These are phyloP conservation scores for Epsilonema sp. DNA, from an alignment of 2,888 invertebrate genomes.

Conservation along the genomic window DNA sequence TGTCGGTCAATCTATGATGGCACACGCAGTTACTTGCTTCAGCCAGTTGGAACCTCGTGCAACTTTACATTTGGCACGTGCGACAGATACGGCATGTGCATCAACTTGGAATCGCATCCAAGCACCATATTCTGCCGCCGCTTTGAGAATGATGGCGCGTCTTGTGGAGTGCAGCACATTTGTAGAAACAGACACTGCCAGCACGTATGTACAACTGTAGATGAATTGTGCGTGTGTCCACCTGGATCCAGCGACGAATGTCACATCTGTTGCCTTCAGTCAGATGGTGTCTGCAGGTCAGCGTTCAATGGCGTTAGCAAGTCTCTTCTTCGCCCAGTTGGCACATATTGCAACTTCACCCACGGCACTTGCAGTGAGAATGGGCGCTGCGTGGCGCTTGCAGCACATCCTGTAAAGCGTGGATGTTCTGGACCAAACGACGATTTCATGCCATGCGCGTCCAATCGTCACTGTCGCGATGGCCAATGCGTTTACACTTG, in stretches of 20 bases:
- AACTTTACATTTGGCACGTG: constrained; percentile 2
- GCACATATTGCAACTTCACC: not conserved
- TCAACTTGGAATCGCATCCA: not conserved
- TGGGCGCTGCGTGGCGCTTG: not conserved
- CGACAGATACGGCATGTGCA: not conserved
- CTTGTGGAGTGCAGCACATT: not conserved
- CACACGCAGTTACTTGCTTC: not conserved
- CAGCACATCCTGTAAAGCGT: not conserved
- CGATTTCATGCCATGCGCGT: not conserved
- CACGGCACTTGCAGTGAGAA: not conserved
- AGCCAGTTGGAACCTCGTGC: not conserved
- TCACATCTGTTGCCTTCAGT: not conserved
- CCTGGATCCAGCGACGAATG: not conserved
- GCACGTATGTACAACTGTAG: not conserved
- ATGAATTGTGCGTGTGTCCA: not conserved
- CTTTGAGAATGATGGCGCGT: not conserved
- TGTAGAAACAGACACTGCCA: not conserved
- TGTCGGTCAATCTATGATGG: not conserved
- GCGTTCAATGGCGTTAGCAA: not conserved
- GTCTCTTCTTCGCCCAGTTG: not conserved
- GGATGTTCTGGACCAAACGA: not conserved
- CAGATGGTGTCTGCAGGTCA: not conserved
- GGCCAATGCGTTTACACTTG: not conserved
- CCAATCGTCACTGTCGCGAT: not conserved
- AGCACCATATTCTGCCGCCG: not conserved